Evolutionary conservation across 2,888 invertebrate genomes (phyloP).

Genomic region (Trilocha varians): DNA sequence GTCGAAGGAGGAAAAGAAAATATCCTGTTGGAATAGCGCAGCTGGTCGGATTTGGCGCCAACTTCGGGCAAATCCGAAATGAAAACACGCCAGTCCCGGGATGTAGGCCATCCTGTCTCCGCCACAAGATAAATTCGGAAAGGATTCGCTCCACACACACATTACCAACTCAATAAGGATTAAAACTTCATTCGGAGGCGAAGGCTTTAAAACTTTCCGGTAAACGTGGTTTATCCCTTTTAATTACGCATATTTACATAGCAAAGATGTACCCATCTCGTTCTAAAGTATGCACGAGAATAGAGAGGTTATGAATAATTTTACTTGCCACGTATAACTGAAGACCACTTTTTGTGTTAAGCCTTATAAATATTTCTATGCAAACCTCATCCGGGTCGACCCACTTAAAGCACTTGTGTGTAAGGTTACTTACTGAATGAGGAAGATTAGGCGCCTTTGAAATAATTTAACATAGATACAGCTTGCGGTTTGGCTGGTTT

Average conservation of each 20-base stretch:
- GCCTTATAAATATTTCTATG: constrained; percentile 39
- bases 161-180: constrained; percentile 65
- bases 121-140: constrained; percentile 57
- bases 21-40: constrained; percentile 56
- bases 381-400: constrained; percentile 33
- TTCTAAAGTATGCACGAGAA: constrained; percentile 15
- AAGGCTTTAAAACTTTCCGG: constrained; percentile 47
- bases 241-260: constrained; percentile 48
- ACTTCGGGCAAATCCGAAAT: constrained; percentile 67
- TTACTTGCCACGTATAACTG: constrained; percentile 17
- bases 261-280: constrained; percentile 26
- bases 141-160: constrained; percentile 48
- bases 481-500: neutral
- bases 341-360: constrained; percentile 33
- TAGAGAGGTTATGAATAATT: constrained; percentile 18
- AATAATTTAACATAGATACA: constrained; percentile 13
- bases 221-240: constrained; percentile 52
- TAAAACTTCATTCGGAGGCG: constrained; percentile 55
- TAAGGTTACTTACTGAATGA: constrained; percentile 30
- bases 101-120: constrained; percentile 57
- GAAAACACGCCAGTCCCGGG: constrained; percentile 53
- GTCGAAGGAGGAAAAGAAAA: constrained; percentile 64
- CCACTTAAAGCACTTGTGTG: constrained; percentile 39
- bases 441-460: constrained; percentile 25
- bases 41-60: constrained; percentile 63